Evolutionary conservation across 2,888 invertebrate species (phyloP), one percentile per base, ranked within the genome.

Genomic region (Fissipunctia ypsillon): DNA sequence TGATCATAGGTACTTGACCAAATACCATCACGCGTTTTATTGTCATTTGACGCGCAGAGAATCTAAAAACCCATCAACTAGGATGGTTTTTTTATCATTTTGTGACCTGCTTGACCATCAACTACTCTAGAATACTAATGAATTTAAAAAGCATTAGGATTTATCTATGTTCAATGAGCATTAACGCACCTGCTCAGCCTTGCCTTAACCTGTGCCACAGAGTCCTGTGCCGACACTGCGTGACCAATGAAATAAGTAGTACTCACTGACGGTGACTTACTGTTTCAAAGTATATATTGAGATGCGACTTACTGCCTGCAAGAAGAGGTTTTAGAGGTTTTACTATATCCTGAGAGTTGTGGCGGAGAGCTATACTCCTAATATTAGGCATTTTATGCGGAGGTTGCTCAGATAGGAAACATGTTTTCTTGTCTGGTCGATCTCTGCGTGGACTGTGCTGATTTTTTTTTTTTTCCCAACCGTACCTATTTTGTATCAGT

Each of bases 11-110:
- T 52, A 25, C 16, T 48, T 50, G 2, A 31, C 6, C 31, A 31
- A 65, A 81, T 79, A 52, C 0, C 16, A 43, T 57, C 69, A 81
- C 76, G 78, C 10, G 43, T 65, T 64, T 14, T 60, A 35, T 14
- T 41, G 61, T 66, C 60, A 54, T 66, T 56, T 16, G 9, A 66
- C 43, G 35, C 25, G 65, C 9, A 50, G 50, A 5, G 68, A 80
- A 75, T 75, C 3, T 25, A 54, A 41, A n/a, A 68, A 60, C 43
- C 7, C 2, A 38, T 7, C 0, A 54, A 16, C 9, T 38, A 16
- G 7, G 9, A n/a, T 22, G 35, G 35, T 35, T 6, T 57, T 52
- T 74, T 64, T 52, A 5, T 28, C 5, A 16, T n/a, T 28, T 43
- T 61, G 25, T 45, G n/a, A 25, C 9, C 31, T 52, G 45, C 2